Percentiles rank a stretch among this genome's conserved stretches.
These are phyloP conservation scores for Gobius niger DNA, from an alignment of 2,113 vertebrate species.

Conservation along the genomic window DNA sequence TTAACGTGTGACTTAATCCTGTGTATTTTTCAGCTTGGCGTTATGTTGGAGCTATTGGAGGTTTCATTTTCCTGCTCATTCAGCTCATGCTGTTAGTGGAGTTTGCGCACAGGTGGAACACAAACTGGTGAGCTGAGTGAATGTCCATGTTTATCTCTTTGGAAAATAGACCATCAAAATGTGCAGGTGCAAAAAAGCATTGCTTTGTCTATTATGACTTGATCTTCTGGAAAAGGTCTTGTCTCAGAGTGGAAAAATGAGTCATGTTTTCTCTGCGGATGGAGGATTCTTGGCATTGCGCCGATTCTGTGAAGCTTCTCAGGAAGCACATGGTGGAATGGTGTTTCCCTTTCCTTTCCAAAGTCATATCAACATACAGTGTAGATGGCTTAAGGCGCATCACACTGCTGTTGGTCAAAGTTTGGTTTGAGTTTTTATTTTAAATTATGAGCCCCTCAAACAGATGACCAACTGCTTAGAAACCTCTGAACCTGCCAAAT, in stretches of 20 bases:
- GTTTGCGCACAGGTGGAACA: conserved; percentile 98
- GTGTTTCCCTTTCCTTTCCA: conserved; percentile 26
- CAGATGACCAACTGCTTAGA: conserved; percentile 15
- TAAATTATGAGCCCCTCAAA: not conserved
- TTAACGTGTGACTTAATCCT: not conserved
- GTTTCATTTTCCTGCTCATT: conserved; percentile 87
- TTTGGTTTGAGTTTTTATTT: not conserved
- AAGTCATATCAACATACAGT: not conserved
- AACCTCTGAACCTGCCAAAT: conserved; percentile 16
- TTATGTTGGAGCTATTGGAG: conserved; percentile 85
- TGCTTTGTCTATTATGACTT: not conserved
- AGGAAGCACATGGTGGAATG: conserved; percentile 43
- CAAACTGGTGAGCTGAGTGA: conserved; percentile 88
- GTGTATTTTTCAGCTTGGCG: conserved; percentile 84
- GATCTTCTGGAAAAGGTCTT: not conserved
- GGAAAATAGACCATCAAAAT: not conserved
- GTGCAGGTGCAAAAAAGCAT: not conserved
- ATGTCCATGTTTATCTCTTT: not conserved
- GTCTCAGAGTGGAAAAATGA: conserved; percentile 6
- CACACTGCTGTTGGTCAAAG: conserved; percentile 7
- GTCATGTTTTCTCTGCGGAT: conserved; percentile 18
- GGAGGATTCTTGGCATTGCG: conserved; percentile 24
- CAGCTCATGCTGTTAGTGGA: conserved; percentile 93
- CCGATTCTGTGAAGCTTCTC: conserved; percentile 21
- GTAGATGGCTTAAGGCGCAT: not conserved